A percentile compares a stretch with the other conserved stretches of the same genome.
Evolutionary conservation across 2,113 vertebrate species (phyloP).

Genomic region (Blennius ocellaris): DNA sequence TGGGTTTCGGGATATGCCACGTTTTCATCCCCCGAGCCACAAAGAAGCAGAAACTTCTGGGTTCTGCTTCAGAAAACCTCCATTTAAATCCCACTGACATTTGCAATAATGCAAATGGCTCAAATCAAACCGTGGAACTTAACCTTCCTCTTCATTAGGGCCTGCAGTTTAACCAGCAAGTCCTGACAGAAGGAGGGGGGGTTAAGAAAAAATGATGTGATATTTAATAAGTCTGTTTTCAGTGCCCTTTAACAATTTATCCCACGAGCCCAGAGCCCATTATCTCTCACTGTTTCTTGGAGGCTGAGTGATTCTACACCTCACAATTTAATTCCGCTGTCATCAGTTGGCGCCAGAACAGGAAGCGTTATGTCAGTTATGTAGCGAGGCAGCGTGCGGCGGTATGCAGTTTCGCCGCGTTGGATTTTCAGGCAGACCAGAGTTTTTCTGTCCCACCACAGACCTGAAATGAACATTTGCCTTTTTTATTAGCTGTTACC

Average conservation of each 20-base stretch:
- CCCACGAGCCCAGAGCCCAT: not conserved
- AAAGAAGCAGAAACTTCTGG: not conserved
- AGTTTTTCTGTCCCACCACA: not conserved
- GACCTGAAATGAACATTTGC: not conserved
- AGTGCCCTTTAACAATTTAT: not conserved
- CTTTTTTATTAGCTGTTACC: not conserved
- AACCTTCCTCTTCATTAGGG: not conserved
- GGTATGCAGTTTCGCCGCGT: not conserved
- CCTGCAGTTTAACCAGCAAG: not conserved
- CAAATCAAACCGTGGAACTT: not conserved
- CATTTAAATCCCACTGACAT: not conserved
- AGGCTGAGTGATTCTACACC: not conserved
- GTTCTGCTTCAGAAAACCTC: constrained; percentile 4
- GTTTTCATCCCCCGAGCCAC: not conserved
- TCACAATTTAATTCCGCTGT: not conserved
- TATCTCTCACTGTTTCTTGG: not conserved
- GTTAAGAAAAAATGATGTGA: too few species aligned
- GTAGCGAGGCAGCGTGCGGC: not conserved
- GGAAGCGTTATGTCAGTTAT: not conserved
- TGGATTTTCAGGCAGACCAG: not conserved
- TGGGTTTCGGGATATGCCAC: not conserved
- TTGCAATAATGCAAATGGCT: not conserved
- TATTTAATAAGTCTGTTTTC: not conserved
- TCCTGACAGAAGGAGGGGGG: too few species aligned
- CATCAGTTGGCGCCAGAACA: not conserved